phyloP scores from a whole-genome alignment of 2,797 vertebrate species.

The Lutjanus argentimaculatus region DNA sequence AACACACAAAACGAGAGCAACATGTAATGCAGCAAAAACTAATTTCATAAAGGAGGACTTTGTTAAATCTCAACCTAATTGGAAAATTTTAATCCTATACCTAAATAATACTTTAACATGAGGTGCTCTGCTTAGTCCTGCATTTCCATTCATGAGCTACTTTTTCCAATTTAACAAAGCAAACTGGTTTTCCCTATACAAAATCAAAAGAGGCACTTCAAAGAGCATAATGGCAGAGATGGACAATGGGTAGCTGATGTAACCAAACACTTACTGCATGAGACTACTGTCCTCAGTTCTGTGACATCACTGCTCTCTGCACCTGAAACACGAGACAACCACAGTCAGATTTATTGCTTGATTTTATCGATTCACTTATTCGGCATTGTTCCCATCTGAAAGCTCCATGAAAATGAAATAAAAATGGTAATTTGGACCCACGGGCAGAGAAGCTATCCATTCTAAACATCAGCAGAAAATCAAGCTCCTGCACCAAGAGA shows the following conservation, averaged over 20 bases:
- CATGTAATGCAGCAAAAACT: slow-evolving; percentile 79
- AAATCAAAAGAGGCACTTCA: slow-evolving; percentile 51
- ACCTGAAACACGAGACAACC: slow-evolving; percentile 86
- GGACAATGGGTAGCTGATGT: slow-evolving; percentile 46
- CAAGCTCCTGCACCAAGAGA: slow-evolving; percentile 43
- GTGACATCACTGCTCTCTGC: slow-evolving; percentile 84
- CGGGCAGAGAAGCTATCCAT: slow-evolving; percentile 56
- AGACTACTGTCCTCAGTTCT: slow-evolving; percentile 82
- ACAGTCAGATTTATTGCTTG: slow-evolving; percentile 68
- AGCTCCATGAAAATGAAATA: slow-evolving; percentile 71
- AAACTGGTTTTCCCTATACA: slow-evolving; percentile 40
- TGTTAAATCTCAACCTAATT: slow-evolving; percentile 78
- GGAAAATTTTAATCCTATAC: slow-evolving; percentile 76
- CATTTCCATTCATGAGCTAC: slow-evolving; percentile 53
- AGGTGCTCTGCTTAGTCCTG: slow-evolving; percentile 60
- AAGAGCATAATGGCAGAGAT: slow-evolving; percentile 41
- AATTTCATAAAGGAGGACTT: slow-evolving; percentile 78
- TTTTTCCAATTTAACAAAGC: slow-evolving; percentile 65
- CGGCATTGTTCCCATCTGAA: slow-evolving; percentile 57
- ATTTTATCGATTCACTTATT: slow-evolving; percentile 70
- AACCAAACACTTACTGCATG: slow-evolving; percentile 84
- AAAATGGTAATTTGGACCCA: slow-evolving; percentile 67
- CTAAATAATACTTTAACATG: slow-evolving; percentile 75
- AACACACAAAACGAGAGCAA: slow-evolving; percentile 77
- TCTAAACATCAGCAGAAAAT: slow-evolving; percentile 66